Evolutionary conservation across 2,888 invertebrate genomes (phyloP).

Genomic region (Lymantria dispar): DNA sequence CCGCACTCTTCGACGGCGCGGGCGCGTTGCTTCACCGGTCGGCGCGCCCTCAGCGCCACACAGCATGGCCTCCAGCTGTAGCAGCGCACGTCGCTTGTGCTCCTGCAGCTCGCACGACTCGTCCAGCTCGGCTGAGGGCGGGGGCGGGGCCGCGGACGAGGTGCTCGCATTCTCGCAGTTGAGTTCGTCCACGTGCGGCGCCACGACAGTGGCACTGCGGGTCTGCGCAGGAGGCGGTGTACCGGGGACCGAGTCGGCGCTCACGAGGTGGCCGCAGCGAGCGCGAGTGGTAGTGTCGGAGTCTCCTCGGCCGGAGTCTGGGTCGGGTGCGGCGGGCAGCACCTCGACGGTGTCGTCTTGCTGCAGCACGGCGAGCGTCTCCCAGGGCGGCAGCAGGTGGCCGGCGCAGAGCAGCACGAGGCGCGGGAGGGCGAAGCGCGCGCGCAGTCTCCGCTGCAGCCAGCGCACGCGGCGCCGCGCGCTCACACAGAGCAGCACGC

Average conservation of each 20-base stretch:
- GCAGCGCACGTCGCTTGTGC: slow-evolving; percentile 32
- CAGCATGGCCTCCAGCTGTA: slow-evolving; percentile 20
- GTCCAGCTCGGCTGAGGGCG: neutral
- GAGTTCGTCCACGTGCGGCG: too few relatives aligned
- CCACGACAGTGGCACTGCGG: too few relatives aligned
- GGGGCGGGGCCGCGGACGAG: neutral
- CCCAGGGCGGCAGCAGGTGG: slow-evolving; percentile 56
- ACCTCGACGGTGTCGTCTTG: slow-evolving; percentile 46
- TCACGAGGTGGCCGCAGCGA: too few relatives aligned
- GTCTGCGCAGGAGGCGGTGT: too few relatives aligned
- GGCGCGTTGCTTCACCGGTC: neutral
- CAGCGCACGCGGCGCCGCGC: slow-evolving; percentile 43
- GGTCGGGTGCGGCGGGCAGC: neutral
- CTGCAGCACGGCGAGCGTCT: slow-evolving; percentile 53
- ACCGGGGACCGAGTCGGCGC: too few relatives aligned
- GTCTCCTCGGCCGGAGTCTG: neutral
- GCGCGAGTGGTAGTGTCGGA: neutral
- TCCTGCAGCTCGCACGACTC: slow-evolving; percentile 16
- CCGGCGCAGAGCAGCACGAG: slow-evolving; percentile 41
- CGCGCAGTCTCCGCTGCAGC: slow-evolving; percentile 50
- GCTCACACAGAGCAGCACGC: slow-evolving; percentile 28
- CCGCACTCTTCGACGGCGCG: neutral
- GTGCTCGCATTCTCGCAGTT: neutral
- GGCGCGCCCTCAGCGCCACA: slow-evolving; percentile 1
- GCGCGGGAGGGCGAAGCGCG: slow-evolving; percentile 39